Percentiles rank a stretch among this genome's conserved stretches.
Evolutionary conservation across 2,797 vertebrate species (phyloP).

Genomic region (Gymnothorax reevesii): DNA sequence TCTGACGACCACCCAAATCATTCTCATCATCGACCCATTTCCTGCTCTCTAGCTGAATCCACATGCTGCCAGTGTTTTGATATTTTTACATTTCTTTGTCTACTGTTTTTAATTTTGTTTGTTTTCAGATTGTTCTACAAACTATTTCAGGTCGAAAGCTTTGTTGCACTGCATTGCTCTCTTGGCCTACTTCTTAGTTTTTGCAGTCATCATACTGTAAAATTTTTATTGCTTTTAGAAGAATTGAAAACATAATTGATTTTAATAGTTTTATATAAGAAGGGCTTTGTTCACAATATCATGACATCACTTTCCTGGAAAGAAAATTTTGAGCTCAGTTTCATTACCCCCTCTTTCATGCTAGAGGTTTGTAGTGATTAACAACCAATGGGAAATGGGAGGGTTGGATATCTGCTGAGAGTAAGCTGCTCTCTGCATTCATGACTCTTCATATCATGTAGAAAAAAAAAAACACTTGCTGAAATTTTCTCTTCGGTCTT

Average conservation of each 20-base stretch:
- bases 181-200: background rate
- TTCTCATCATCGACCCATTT: background rate
- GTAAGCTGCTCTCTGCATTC: background rate
- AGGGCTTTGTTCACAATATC: background rate
- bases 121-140: background rate
- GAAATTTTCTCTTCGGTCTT: constrained; percentile 23
- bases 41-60: too few species aligned
- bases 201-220: background rate
- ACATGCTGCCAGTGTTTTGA: constrained; percentile 4
- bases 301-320: background rate
- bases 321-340: background rate
- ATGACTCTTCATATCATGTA: background rate
- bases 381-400: background rate
- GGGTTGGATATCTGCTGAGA: background rate
- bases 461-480: constrained; percentile 2
- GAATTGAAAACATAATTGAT: background rate
- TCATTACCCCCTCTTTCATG: constrained; percentile 14
- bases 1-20: constrained; percentile 54
- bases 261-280: background rate
- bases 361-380: background rate
- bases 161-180: background rate
- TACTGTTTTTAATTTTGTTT: background rate
- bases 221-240: background rate
- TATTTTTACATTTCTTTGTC: constrained; percentile 13
- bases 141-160: background rate